Evolutionary conservation across 2,888 invertebrate species (phyloP).

Genomic region (Netelia virgata): DNA sequence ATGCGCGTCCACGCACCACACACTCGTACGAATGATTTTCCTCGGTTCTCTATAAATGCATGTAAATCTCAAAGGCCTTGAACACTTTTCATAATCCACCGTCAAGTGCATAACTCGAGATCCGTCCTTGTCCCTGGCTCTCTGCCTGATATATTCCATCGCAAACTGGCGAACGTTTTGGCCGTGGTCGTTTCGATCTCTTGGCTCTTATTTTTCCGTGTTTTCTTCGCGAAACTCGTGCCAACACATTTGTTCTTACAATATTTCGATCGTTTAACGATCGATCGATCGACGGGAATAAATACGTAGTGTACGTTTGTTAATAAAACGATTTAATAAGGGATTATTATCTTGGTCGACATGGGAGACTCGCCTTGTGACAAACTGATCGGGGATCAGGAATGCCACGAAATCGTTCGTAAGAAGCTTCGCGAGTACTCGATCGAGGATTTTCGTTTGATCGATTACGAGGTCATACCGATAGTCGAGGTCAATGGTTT

Average conservation of each 20-base stretch:
- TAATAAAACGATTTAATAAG: slow-evolving; percentile 50
- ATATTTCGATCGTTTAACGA: neutral
- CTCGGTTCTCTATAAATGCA: slow-evolving; percentile 61
- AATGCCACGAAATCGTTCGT: slow-evolving; percentile 77
- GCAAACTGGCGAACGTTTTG: neutral
- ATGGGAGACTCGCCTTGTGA: slow-evolving; percentile 63
- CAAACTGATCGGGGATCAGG: slow-evolving; percentile 75
- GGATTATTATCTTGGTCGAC: slow-evolving; percentile 8
- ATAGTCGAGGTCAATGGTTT: slow-evolving; percentile 76
- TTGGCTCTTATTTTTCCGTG: neutral
- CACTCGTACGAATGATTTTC: slow-evolving; percentile 69
- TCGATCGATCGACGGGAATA: neutral
- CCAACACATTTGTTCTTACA: too few relatives aligned
- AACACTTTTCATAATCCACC: slow-evolving; percentile 39
- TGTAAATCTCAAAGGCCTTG: slow-evolving; percentile 68
- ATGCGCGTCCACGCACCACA: slow-evolving; percentile 60
- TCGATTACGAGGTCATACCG: slow-evolving; percentile 77
- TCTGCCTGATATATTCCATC: slow-evolving; percentile 8
- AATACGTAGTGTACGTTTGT: neutral
- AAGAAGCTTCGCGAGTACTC: slow-evolving; percentile 76
- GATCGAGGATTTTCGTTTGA: slow-evolving; percentile 76
- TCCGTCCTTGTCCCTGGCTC: slow-evolving; percentile 12
- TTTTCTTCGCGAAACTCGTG: neutral
- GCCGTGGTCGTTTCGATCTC: slow-evolving; percentile 16
- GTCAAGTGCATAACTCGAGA: slow-evolving; percentile 24